Evolutionary conservation across 2,797 vertebrate species (phyloP), one percentile per base, ranked within the genome.

Genomic region (Scolopax bukidnonensis): DNA sequence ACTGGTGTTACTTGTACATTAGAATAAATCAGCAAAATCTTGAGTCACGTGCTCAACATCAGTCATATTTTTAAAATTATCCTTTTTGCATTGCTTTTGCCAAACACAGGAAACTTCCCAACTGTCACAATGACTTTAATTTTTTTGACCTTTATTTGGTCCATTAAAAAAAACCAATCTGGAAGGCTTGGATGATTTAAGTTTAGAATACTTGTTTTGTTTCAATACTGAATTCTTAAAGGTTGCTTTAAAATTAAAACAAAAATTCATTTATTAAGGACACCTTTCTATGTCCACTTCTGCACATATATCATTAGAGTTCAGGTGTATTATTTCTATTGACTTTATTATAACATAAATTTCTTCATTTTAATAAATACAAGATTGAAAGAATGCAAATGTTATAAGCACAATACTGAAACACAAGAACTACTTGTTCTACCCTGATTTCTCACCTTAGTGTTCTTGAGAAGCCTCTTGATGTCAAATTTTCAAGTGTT

Each of bases 151-250:
- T 88, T 92, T 76, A 71, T 80, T 79, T 64, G 25, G 8, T 12
- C 0, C 0, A 65, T 51, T 27, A 41, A 68, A 77, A 36, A n/a
- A 50, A 7, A 50, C 12, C 82, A 89, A 90, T 75, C 19, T 40
- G 12, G 25, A 89, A 87, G 61, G 11, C 5, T 20, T 47, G 11
- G 14, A 54, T 91, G 24, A 57, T 53, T 92, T 95, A 73, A 50
- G 73, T 7, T 45, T 45, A 57, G 47, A 89, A 74, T 81, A 84
- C 79, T 90, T 93, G 8, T 45, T 93, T 79, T 54, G 5, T 59
- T 69, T 88, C 65, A 64, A 47, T 63, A 69, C 2, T n/a, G 23
- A 3, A 45, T 71, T 92, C 70, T 74, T 24, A 41, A 85, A 96
- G 17, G 6, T 77, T 87, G 6, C 4, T 84, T 88, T 56, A 74